These are phyloP conservation scores for Marcusenius ussheri DNA, from an alignment of 2,113 vertebrate genomes.

Conservation along the genomic window DNA sequence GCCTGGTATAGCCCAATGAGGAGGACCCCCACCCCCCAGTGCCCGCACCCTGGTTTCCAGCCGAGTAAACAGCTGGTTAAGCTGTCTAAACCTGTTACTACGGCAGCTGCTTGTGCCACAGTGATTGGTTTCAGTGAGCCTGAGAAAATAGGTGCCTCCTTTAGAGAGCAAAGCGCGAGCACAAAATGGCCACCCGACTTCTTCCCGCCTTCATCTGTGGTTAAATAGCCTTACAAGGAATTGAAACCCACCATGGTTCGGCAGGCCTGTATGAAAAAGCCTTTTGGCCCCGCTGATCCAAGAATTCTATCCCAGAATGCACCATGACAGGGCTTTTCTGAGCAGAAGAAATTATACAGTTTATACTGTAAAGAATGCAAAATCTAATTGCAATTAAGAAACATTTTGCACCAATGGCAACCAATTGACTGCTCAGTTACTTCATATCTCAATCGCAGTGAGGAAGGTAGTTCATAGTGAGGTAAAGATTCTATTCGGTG, in stretches of 20 bases:
- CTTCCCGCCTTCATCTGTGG: neutral
- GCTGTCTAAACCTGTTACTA: slow-evolving; percentile 14
- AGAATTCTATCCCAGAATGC: neutral
- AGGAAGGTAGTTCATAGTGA: neutral
- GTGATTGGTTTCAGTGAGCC: neutral
- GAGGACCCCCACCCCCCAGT: neutral
- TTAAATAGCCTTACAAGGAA: neutral
- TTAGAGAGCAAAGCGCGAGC: neutral
- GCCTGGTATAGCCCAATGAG: neutral
- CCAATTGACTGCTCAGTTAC: neutral
- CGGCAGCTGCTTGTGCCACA: neutral
- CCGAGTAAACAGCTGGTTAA: slow-evolving; percentile 9
- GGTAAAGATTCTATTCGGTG: neutral
- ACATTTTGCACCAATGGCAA: neutral
- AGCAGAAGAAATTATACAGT: neutral
- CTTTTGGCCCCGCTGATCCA: neutral
- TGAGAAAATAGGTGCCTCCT: neutral
- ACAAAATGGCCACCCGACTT: neutral
- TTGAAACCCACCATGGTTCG: neutral
- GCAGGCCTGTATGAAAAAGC: neutral
- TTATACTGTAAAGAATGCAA: neutral
- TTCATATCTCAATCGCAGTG: neutral
- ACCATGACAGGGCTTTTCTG: neutral
- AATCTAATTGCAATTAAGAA: neutral
- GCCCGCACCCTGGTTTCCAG: neutral